Base-by-base conservation (phyloP, 2,888 invertebrate species). In the Halictus ligatus region DNA sequence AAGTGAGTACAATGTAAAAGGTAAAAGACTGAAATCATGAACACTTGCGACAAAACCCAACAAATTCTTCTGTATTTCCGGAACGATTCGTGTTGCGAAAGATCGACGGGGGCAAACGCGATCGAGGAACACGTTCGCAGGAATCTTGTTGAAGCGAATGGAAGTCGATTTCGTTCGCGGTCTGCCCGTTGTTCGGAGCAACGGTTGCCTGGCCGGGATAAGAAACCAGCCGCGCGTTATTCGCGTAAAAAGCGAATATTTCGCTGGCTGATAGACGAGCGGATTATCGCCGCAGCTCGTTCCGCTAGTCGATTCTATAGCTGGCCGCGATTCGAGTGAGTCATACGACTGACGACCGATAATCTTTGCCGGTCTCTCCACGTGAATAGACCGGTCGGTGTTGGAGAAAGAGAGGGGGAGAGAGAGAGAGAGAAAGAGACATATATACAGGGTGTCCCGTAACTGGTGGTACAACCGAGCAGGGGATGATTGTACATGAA, bases 311-410 rank as follows among this genome's bases (percentile, higher is more conserved):
- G 67, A 67, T 35, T 43, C 40, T 78, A 85, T 84, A 75, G 84
- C 79, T 67, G 81, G 80, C 80, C 69, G 67, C 77, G 84, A 87
- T 85, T 83, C 85, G 85, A 89, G 76, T 91, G 91, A 91, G 88
- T 91, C 91, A 91, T 80, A 79, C 29, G 29, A 73, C 77, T 74
- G 81, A 78, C 80, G 80, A 75, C 78, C 86, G 87, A 89, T 89
- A 90, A 90, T 90, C 89, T 86, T 72, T 35, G 71, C 64, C 69
- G 77, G 84, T 82, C 83, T 86, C 84, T 73, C 72, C 15, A 72
- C 76, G 80, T 82, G 90, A 90, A 89, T 86, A 80, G 90, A 90
- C 81, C 83, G 86, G 83, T 75, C 76, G 80, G 78, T 73, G 83
- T 18, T 18, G 81, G 86, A 81, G 77, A 78, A 80, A 79, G 75